Evolutionary conservation across 2,888 invertebrate species (phyloP).

Genomic region (Acanthosepion pharaonis): DNA sequence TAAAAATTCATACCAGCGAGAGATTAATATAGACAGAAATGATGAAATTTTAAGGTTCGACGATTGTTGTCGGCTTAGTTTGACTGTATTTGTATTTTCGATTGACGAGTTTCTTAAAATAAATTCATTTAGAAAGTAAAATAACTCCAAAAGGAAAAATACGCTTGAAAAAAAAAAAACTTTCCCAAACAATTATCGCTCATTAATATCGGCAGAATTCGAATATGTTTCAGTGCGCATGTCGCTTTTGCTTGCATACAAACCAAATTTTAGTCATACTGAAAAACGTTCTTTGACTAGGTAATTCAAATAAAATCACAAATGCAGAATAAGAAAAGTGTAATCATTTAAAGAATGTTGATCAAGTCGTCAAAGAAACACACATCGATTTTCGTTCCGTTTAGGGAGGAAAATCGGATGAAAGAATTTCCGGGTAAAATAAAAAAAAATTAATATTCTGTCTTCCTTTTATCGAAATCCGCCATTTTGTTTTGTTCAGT

Average conservation of each 20-base stretch:
- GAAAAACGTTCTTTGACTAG: neutral
- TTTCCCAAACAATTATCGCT: neutral
- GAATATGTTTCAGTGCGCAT: neutral
- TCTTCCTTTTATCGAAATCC: neutral
- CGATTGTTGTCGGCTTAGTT: neutral
- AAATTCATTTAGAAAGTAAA: neutral
- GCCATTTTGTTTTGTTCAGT: neutral
- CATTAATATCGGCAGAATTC: neutral
- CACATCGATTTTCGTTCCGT: neutral
- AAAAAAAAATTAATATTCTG: neutral
- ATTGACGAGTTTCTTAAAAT: neutral
- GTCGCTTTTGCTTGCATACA: neutral
- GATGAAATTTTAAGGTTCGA: neutral
- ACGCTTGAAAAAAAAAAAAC: neutral
- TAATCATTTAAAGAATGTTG: neutral
- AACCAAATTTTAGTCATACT: neutral
- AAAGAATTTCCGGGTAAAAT: neutral
- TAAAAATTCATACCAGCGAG: neutral
- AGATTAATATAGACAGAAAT: neutral
- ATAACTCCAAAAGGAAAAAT: neutral
- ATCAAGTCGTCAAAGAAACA: neutral
- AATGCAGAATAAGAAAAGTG: neutral
- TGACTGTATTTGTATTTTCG: neutral
- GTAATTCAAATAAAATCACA: neutral
- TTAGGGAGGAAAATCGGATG: neutral